Evolutionary conservation across 2,113 vertebrate species (phyloP), one percentile per base, ranked within the genome.

Genomic region (Brachyhypopomus gauderio): DNA sequence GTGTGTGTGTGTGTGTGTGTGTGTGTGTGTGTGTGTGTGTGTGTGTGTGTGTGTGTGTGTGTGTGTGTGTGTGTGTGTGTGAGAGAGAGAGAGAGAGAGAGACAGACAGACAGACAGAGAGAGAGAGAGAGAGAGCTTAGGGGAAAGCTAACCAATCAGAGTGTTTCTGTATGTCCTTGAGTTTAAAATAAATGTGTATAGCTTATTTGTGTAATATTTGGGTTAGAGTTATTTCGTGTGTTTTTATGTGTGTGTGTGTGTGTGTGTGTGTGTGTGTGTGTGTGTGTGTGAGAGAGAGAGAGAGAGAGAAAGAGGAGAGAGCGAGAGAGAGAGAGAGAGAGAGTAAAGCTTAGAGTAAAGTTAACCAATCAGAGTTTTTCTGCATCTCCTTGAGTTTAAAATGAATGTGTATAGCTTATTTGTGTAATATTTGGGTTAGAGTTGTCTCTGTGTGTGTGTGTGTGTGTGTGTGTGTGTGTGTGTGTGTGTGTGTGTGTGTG

Each of bases 1-100:
- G n/a, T 78, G 69, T 59, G 52, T 73, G 34, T 67, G 45, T 70
- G 48, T 85, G 82, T 56, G 22, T 59, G 69, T 77, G 76, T 78
- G 78, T 30, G 55, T 41, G 62, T 48, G 19, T 78, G n/a, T 78
- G 69, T 59, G 52, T 73, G 34, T 67, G 45, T 70, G 48, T 85
- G 82, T 56, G 22, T 59, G 69, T 77, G 76, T 78, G 78, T 30
- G 55, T 41, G 62, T 48, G 19, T 78, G n/a, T 78, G 69, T 59
- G 52, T 73, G 34, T 67, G 45, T 70, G 48, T 85, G 82, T 56
- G 22, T 59, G 69, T 77, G 76, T 78, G 78, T 30, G 55, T 41
- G 62, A 41, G 72, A 48, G 67, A 55, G 83, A 38, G 25, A 2
- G 67, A 30, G 58, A 30, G 56, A 27, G 77, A 75, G 38, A 72